These are phyloP conservation scores for Bombus difficillimus DNA, from an alignment of 1,140 invertebrate genomes.

Conservation along the genomic window DNA sequence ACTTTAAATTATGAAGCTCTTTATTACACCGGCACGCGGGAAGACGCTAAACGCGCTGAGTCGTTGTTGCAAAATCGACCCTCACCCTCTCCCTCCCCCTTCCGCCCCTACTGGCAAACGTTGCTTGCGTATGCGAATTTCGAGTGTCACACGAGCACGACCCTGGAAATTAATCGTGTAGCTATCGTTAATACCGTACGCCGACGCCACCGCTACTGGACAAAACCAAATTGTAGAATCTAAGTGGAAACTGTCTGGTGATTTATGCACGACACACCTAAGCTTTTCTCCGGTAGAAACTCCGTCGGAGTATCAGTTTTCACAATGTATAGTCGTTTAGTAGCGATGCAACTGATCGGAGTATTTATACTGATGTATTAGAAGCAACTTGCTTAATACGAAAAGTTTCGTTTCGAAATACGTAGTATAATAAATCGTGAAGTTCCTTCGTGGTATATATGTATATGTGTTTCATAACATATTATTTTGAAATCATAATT, in stretches of 20 bases:
- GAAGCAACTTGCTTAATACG: not conserved
- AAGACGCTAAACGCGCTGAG: constrained; percentile 47
- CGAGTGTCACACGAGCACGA: constrained; percentile 26
- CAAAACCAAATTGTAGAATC: constrained; percentile 57
- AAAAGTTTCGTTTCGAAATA: not conserved
- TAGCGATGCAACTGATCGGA: not conserved
- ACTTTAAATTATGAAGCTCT: constrained; percentile 77
- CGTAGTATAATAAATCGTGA: not conserved
- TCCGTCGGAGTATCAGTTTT: not conserved
- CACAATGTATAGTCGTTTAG: not conserved
- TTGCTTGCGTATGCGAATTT: constrained; percentile 52
- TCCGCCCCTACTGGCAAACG: not conserved
- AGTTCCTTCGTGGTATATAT: not conserved
- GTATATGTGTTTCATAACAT: not conserved
- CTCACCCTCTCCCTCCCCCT: not conserved
- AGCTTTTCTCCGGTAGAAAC: not conserved
- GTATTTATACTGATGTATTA: not conserved
- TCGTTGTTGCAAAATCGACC: constrained; percentile 39
- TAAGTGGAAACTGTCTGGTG: constrained; percentile 20
- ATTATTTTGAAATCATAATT: not conserved
- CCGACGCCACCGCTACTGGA: not conserved
- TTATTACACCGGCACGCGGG: constrained; percentile 67
- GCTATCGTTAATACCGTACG: constrained; percentile 52
- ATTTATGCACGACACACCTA: not conserved
- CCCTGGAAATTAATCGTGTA: constrained; percentile 59